phyloP scores from a whole-genome alignment of 2,888 invertebrate species.

The Chloroclystis v-ata region DNA sequence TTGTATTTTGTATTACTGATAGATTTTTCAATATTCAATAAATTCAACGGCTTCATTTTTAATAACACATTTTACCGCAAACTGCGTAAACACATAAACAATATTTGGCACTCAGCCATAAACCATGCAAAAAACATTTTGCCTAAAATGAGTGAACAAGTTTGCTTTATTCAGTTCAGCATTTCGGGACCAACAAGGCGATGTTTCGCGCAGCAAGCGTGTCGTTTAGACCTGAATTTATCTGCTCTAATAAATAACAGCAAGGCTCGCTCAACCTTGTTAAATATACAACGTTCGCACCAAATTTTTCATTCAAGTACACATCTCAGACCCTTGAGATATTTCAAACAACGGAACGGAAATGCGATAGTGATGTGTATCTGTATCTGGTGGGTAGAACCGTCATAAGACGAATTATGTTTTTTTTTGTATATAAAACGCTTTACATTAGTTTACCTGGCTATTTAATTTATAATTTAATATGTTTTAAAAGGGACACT shows the following conservation, averaged over 20 bases:
- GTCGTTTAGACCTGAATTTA: conserved; percentile 59
- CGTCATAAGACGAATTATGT: not conserved
- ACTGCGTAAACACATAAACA: not conserved
- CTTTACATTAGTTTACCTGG: too few species aligned
- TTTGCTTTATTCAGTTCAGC: conserved; percentile 8
- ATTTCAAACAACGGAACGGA: conserved; percentile 27
- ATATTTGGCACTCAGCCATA: not conserved
- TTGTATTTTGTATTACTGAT: too few species aligned
- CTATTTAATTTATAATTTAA: too few species aligned
- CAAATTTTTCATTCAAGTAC: conserved; percentile 59
- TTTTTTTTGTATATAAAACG: too few species aligned
- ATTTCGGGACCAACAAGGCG: conserved; percentile 23
- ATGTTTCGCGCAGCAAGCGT: conserved; percentile 11
- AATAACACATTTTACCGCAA: too few species aligned
- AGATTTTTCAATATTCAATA: too few species aligned
- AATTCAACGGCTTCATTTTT: too few species aligned
- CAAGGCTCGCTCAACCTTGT: conserved; percentile 49
- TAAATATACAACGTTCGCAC: conserved; percentile 66
- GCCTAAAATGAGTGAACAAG: not conserved
- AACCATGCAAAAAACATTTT: not conserved
- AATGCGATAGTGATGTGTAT: conserved; percentile 16
- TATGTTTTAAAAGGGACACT: too few species aligned
- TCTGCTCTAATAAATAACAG: conserved; percentile 63
- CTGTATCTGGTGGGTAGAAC: not conserved
- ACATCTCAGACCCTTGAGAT: conserved; percentile 38